A percentile compares a stretch with the other conserved stretches of the same genome.
Evolutionary conservation across 1,140 invertebrate species (phyloP).

Genomic region (Leptopilina clavipes): DNA sequence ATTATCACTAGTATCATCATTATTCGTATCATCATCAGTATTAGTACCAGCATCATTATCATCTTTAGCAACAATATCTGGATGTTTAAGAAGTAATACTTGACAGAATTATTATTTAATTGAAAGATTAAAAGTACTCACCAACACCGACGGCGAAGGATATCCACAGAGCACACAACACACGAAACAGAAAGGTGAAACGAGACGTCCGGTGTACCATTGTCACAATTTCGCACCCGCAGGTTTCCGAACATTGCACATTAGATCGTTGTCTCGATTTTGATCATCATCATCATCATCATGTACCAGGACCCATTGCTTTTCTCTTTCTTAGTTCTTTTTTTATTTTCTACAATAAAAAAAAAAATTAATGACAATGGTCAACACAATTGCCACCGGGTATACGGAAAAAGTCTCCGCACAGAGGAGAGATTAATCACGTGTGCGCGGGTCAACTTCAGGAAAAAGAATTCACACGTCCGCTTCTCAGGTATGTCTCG

Average conservation of each 20-base stretch:
- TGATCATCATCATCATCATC: not conserved
- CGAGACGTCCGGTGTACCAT: slow-evolving; percentile 32
- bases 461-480: slow-evolving; percentile 51
- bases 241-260: slow-evolving; percentile 31
- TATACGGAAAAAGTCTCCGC: slow-evolving; percentile 23
- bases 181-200: slow-evolving; percentile 26
- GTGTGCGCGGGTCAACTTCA: slow-evolving; percentile 46
- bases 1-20: too few species aligned
- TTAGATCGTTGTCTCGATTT: not conserved
- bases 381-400: not conserved
- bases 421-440: slow-evolving; percentile 45
- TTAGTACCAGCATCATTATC: too few species aligned
- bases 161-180: slow-evolving; percentile 27
- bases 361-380: too few species aligned
- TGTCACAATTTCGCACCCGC: slow-evolving; percentile 32
- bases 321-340: too few species aligned
- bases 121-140: slow-evolving; percentile 9
- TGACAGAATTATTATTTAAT: too few species aligned
- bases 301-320: not conserved
- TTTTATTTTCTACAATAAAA: too few species aligned
- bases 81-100: too few species aligned
- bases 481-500: slow-evolving; percentile 51
- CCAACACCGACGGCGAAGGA: slow-evolving; percentile 21
- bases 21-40: too few species aligned
- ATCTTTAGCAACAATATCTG: too few species aligned